Conservation (phyloP, 2,888 invertebrate genomes). For the Uloborus plumipes region DNA sequence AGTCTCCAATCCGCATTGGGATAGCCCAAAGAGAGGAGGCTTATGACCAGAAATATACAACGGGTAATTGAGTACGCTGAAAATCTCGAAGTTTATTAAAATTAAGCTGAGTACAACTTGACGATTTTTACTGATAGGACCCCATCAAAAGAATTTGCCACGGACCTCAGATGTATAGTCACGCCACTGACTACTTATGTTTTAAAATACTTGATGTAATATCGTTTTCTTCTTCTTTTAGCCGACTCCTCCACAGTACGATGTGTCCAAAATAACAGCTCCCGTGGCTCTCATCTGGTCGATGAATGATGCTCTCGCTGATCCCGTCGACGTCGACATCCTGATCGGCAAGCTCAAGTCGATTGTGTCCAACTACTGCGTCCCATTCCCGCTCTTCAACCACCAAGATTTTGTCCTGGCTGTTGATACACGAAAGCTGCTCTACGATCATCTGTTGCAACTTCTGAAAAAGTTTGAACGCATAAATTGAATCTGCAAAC, state of each 20-base stretch:
- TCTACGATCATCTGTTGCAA: conserved; percentile 29
- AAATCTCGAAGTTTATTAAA: too few relatives aligned
- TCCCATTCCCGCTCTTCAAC: conserved; percentile 22
- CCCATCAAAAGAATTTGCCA: too few relatives aligned
- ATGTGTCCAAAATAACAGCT: conserved; percentile 76
- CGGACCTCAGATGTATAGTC: too few relatives aligned
- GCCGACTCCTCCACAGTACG: conserved; percentile 77
- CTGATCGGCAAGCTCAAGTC: conserved; percentile 35
- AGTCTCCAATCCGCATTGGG: too few relatives aligned
- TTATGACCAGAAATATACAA: too few relatives aligned
- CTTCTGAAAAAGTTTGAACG: background rate
- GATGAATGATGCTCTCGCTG: conserved; percentile 72
- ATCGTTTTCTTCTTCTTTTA: conserved; percentile 8
- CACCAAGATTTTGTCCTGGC: conserved; percentile 42
- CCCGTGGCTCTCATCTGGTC: conserved; percentile 73
- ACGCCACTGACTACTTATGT: too few relatives aligned
- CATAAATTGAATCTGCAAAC: too few relatives aligned
- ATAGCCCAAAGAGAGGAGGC: too few relatives aligned
- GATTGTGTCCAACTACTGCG: conserved; percentile 17
- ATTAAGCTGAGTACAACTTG: too few relatives aligned
- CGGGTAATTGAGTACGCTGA: too few relatives aligned
- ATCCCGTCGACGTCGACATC: conserved; percentile 68
- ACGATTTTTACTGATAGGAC: too few relatives aligned
- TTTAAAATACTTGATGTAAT: background rate
- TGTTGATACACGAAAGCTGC: conserved; percentile 15